phyloP scores from a whole-genome alignment of 2,888 invertebrate genomes.

The Drosophila pseudotakahashii region DNA sequence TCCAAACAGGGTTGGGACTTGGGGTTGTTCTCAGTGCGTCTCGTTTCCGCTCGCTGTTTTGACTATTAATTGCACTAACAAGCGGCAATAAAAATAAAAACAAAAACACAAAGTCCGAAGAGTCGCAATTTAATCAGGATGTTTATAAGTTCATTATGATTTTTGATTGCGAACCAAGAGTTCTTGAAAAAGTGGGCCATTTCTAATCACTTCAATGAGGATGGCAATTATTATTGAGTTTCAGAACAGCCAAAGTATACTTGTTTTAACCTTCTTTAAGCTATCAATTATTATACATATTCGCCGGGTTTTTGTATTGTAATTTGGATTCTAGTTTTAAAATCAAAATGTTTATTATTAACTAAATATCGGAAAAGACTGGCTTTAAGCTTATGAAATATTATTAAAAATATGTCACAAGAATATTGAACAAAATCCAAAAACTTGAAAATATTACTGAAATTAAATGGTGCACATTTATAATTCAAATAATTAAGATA shows the following conservation, averaged over 20 bases:
- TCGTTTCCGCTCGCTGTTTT: conserved; percentile 39
- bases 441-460: too few relatives aligned
- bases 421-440: too few relatives aligned
- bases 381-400: too few relatives aligned
- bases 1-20: conserved; percentile 78
- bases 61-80: conserved; percentile 60
- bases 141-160: neutral
- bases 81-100: conserved; percentile 32
- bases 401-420: too few relatives aligned
- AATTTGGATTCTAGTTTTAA: too few relatives aligned
- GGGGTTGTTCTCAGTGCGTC: conserved; percentile 25
- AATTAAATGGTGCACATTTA: too few relatives aligned
- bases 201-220: conserved; percentile 1
- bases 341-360: too few relatives aligned
- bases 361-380: too few relatives aligned
- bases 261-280: neutral
- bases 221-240: neutral
- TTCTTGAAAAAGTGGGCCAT: neutral
- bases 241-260: neutral
- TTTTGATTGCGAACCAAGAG: neutral
- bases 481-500: too few relatives aligned
- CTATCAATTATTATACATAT: neutral
- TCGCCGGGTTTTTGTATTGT: neutral
- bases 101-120: conserved; percentile 9
- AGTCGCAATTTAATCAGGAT: conserved; percentile 38